phyloP scores from a whole-genome alignment of 2,113 vertebrate genomes.

The Trogon surrucura region DNA sequence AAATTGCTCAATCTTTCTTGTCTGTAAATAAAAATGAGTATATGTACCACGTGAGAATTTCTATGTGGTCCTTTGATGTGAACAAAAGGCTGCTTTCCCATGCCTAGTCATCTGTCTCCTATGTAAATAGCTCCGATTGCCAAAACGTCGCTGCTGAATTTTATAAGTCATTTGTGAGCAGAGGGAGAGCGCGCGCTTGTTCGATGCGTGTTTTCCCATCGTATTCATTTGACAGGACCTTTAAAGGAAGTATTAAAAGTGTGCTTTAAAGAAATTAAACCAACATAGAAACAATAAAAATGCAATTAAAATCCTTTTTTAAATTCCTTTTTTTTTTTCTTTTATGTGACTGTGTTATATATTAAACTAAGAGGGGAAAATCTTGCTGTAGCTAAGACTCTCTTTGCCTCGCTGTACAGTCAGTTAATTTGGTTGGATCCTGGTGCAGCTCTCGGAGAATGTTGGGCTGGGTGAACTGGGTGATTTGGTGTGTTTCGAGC shows the following conservation, averaged over 20 bases:
- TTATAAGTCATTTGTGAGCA: constrained; percentile 62
- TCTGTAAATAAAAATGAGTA: constrained; percentile 49
- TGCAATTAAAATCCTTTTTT: background rate
- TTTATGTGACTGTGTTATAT: background rate
- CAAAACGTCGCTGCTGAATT: constrained; percentile 53
- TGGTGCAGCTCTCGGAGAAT: background rate
- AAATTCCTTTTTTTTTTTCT: background rate
- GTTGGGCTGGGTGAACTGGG: background rate
- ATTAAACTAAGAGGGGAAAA: background rate
- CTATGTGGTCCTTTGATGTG: constrained; percentile 52
- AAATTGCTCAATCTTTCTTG: background rate
- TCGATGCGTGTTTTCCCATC: constrained; percentile 42
- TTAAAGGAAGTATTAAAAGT: background rate
- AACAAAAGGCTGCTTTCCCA: constrained; percentile 66
- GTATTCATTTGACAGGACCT: background rate
- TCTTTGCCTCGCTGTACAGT: background rate
- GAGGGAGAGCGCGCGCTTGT: background rate
- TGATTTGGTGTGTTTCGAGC: background rate
- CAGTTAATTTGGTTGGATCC: background rate
- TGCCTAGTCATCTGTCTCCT: constrained; percentile 62
- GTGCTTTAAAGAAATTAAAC: background rate
- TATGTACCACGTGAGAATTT: constrained; percentile 50
- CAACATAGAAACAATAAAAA: background rate
- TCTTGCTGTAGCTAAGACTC: background rate
- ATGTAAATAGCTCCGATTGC: constrained; percentile 64